These are phyloP conservation scores for Catocala fraxini DNA, from an alignment of 2,888 invertebrate genomes.

Conservation along the genomic window DNA sequence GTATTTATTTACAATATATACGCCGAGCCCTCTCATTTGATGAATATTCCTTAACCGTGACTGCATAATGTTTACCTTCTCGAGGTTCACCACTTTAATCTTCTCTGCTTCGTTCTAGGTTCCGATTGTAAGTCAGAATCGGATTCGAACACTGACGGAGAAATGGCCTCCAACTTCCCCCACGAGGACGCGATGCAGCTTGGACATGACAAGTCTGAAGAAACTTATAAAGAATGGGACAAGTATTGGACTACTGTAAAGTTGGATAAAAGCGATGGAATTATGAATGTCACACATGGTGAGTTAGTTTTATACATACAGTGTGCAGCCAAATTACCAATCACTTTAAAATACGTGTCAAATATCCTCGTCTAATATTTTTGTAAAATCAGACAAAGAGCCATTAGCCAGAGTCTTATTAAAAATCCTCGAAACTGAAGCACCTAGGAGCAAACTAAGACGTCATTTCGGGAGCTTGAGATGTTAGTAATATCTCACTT, in stretches of 20 bases:
- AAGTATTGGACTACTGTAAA: conserved; percentile 69
- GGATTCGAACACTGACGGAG: conserved; percentile 69
- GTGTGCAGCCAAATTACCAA: no score
- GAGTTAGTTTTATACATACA: conserved; percentile 24
- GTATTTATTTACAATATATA: no score
- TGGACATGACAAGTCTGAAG: conserved; percentile 74
- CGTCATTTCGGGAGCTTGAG: no score
- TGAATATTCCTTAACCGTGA: background rate
- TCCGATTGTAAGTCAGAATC: conserved; percentile 71
- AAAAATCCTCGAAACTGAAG: no score
- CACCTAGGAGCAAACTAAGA: no score
- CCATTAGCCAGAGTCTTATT: no score
- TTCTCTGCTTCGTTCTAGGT: conserved; percentile 47
- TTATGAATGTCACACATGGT: conserved; percentile 71
- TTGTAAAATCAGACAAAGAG: no score
- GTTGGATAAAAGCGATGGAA: conserved; percentile 58
- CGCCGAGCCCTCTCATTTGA: no score
- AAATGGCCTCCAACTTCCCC: conserved; percentile 64
- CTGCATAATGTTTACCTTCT: background rate
- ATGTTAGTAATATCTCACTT: no score
- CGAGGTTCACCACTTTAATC: background rate
- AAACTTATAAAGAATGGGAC: conserved; percentile 73
- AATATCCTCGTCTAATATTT: no score
- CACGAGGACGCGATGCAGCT: conserved; percentile 71
- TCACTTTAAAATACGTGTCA: no score